A percentile compares a stretch with the other conserved stretches of the same genome.
Evolutionary conservation across 2,113 vertebrate species (phyloP).

Genomic region (Daubentonia madagascariensis): DNA sequence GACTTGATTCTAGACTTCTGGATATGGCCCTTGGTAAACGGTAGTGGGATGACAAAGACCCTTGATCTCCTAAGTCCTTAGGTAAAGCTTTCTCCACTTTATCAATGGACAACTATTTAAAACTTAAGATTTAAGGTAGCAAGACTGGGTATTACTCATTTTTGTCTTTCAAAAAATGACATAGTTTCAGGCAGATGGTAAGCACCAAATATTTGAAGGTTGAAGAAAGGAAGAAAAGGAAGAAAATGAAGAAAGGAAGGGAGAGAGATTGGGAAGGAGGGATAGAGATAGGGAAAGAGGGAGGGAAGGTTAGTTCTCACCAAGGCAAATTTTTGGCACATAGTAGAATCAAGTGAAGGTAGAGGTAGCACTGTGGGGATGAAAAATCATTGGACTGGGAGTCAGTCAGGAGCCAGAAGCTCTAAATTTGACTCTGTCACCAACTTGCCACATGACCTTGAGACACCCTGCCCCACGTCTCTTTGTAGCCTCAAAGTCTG

Average conservation of each 20-base stretch:
- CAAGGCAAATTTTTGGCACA: background rate
- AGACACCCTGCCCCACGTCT: background rate
- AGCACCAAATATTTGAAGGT: background rate
- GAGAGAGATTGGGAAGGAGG: fast-evolving
- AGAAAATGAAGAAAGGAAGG: background rate
- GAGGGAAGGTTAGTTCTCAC: background rate
- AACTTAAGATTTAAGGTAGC: background rate
- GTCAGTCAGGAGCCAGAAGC: background rate
- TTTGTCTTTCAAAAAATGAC: background rate
- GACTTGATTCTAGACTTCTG: background rate
- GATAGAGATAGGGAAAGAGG: background rate
- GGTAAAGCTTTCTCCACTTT: background rate
- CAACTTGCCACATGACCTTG: background rate
- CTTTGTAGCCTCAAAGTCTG: background rate
- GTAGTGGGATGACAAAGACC: background rate
- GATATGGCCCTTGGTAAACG: background rate
- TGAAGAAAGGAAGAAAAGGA: background rate
- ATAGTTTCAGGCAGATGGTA: background rate
- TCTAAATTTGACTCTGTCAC: background rate
- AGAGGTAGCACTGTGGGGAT: background rate
- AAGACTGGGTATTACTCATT: background rate
- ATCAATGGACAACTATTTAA: background rate
- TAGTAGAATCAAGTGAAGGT: background rate
- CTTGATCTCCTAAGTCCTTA: background rate
- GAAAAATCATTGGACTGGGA: background rate